Percentiles rank a stretch among this genome's conserved stretches.
phyloP scores from a whole-genome alignment of 2,888 invertebrate genomes.

The Drosophila affinis region DNA sequence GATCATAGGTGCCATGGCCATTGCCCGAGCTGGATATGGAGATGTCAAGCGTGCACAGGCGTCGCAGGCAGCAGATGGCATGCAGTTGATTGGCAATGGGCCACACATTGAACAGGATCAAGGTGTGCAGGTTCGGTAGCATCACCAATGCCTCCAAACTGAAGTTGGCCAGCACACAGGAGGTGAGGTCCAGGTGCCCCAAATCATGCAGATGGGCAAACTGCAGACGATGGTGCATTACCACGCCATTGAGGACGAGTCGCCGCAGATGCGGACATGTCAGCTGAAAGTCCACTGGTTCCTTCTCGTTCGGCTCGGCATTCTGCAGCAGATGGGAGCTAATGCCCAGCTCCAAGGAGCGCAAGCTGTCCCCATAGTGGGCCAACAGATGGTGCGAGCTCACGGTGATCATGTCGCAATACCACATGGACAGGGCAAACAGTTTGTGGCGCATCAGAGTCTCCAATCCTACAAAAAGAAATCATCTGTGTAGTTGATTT shows the following conservation, averaged over 20 bases:
- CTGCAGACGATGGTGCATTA: conserved; percentile 81
- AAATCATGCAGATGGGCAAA: conserved; percentile 81
- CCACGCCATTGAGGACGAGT: conserved; percentile 83
- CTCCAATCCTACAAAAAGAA: conserved; percentile 84
- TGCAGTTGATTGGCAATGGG: conserved; percentile 85
- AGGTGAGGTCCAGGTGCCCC: conserved; percentile 82
- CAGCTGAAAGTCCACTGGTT: conserved; percentile 87
- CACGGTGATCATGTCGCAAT: conserved; percentile 88
- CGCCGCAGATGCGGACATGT: conserved; percentile 83
- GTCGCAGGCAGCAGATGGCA: conserved; percentile 86
- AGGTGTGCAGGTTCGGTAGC: conserved; percentile 88
- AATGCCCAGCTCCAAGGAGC: conserved; percentile 89
- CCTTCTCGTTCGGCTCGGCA: conserved; percentile 84
- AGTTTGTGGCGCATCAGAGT: conserved; percentile 90
- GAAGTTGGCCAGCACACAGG: conserved; percentile 83
- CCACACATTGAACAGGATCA: conserved; percentile 93
- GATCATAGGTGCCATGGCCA: conserved; percentile 89
- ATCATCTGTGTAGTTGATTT: neutral
- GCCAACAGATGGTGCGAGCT: conserved; percentile 88
- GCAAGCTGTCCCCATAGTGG: conserved; percentile 88
- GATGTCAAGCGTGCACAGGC: conserved; percentile 91
- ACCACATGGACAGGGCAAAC: conserved; percentile 89
- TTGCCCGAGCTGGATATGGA: conserved; percentile 88
- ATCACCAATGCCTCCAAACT: conserved; percentile 85
- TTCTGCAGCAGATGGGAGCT: conserved; percentile 86